Evolutionary conservation across 2,113 vertebrate genomes (phyloP), one percentile per base, ranked within the genome.

Genomic region (Pogona vitticeps): DNA sequence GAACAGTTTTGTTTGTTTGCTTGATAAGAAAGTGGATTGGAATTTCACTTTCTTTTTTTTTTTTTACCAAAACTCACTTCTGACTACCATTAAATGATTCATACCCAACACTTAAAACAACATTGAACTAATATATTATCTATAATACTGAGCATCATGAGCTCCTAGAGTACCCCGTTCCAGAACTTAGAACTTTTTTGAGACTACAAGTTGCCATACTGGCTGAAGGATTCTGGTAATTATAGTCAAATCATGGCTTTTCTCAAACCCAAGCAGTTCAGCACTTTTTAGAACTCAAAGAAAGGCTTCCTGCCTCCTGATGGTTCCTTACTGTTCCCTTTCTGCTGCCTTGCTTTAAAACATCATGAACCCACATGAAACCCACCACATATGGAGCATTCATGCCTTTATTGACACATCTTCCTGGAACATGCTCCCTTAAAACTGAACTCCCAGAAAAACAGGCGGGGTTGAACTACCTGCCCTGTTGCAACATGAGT

Each of bases 31-130:
- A 72, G 0, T 58, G 12, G 71, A 1, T 46, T 86, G 18, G 0
- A 33, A 81, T 77, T 63, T 73, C 46, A 2, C 1, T 40, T 78
- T 71, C 3, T 59, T 18, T 73, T 26, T 73, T 26, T 26, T 31
- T 13, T 84, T 88, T 63, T 80, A 5, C 36, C 85, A 85, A 0
- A 21, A 36, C 82, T 82, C 52, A 52, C 84, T 84, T 52, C 67
- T 80, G 33, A 15, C 33, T 89, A 33, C 0, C 0, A 80, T 13
- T 63, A 58, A 26, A 2, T 76, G 36, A 1, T 63, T n/a, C 84
- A 28, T 1, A 68, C 1, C 4, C 7, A 46, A 0, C 26, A 3
- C 8, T 14, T 83, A 82, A 88, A 81, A 2, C 3, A 28, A 67
- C 61, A 23, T 89, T 26, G 52, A 90, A 84, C 12, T 2, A 7